Percentiles rank a stretch among this genome's conserved stretches.
These are phyloP conservation scores for Eilema sororculum DNA, from an alignment of 2,888 invertebrate genomes.

Conservation along the genomic window DNA sequence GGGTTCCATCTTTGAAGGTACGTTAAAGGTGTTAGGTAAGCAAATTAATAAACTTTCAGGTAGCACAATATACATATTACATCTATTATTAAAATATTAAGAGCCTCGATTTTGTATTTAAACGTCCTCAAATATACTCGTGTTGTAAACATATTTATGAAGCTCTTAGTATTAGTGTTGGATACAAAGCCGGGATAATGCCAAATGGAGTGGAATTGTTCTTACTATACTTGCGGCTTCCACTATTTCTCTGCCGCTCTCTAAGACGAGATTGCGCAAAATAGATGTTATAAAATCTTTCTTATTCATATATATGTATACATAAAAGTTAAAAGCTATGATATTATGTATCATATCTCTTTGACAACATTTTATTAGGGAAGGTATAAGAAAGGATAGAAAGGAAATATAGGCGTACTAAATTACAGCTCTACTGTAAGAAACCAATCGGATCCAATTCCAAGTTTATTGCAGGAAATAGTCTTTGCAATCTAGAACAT, in stretches of 20 bases:
- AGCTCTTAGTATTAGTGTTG: background rate
- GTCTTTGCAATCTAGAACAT: too few species aligned
- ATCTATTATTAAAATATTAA: constrained; percentile 4
- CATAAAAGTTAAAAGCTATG: too few species aligned
- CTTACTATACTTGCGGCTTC: background rate
- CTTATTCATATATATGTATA: background rate
- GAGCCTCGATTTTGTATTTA: background rate
- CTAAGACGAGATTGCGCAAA: background rate
- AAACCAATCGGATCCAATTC: background rate
- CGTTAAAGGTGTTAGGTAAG: background rate
- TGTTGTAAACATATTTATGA: background rate
- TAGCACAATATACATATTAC: background rate
- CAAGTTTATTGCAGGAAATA: background rate
- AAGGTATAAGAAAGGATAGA: background rate
- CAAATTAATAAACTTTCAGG: constrained; percentile 6
- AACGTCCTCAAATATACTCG: background rate
- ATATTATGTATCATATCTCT: background rate
- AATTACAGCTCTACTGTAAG: background rate
- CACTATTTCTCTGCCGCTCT: background rate
- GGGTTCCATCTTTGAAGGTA: background rate
- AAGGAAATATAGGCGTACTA: background rate
- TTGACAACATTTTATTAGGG: background rate
- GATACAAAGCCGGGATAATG: background rate
- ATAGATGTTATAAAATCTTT: background rate
- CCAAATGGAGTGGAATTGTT: constrained; percentile 1